Base-by-base conservation (phyloP, 1,140 invertebrate genomes). In the Pogonomyrmex barbatus region DNA sequence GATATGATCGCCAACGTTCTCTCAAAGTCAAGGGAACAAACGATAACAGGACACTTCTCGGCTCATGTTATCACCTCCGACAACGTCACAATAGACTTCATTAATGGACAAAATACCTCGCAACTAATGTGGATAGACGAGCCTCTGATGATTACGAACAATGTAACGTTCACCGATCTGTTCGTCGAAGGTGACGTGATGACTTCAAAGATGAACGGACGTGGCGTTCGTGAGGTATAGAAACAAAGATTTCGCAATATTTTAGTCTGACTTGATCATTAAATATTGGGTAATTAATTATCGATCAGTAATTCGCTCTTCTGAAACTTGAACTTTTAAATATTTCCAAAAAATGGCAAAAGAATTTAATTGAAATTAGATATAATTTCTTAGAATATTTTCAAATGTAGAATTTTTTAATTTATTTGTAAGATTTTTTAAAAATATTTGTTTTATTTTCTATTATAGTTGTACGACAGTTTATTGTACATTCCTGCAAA, bases 81-180 rank as follows among this genome's bases (percentile, higher is more conserved):
- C 8, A 85, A 91, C 58, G n/a, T 93, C 10, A 60, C 54, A 10
- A 50, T 75, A 0, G 71, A 82, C 2, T 77, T 39, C 14, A 87
- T 94, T 24, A 93, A 94, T 12, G 9, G 78, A 9, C 58, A n/a
- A 9, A 33, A 87, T 3, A 33, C 77, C 9, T 87, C 88, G 0
- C 14, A 87, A 6, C 63, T 93, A 14, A 71, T 63, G 24, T 92
- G 87, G 79, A 65, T 90, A 12, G 86, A 92, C 45, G 68, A 88
- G 2, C 88, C 91, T n/a, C 2, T 90, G 8, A 67, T 60, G 12
- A 60, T 93, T 42, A 60, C 58, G 0, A 89, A 87, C 0, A 77
- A 93, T 17, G 67, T 92, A 2, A 83, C 73, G 8, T 93, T 93
- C 56, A 71, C 83, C 1, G 50, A 92, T 73, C 58, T 93, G 8